Percentiles rank a stretch among this genome's conserved stretches.
Conservation (phyloP, 53 echinoderm and acorn worm genomes). For the Crossaster papposus region DNA sequence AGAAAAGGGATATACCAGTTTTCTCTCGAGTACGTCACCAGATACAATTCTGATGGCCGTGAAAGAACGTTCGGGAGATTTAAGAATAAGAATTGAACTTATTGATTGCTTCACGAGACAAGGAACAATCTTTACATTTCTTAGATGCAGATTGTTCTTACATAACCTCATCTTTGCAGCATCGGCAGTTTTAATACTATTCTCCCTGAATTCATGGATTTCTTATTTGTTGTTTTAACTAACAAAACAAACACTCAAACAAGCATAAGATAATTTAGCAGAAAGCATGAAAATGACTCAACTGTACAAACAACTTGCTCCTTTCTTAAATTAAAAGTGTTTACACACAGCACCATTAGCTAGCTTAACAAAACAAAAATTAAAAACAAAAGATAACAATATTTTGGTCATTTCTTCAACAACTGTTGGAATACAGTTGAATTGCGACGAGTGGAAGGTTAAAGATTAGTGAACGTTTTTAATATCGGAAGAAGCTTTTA, state of each 20-base stretch:
- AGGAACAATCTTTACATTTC: background rate
- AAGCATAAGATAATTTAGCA: background rate
- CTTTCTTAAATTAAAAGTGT: background rate
- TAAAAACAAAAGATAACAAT: background rate
- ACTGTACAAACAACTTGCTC: background rate
- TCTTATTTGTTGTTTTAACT: background rate
- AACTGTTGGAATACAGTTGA: background rate
- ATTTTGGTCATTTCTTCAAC: background rate
- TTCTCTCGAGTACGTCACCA: background rate
- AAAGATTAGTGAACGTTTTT: no score
- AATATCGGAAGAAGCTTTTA: no score
- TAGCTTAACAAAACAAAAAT: background rate
- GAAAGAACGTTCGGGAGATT: background rate
- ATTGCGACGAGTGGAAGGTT: background rate
- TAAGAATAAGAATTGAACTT: background rate
- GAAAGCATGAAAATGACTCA: background rate
- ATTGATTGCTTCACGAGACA: background rate
- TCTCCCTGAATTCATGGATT: slow-evolving; percentile 49
- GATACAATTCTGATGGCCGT: background rate
- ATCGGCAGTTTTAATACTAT: slow-evolving; percentile 39
- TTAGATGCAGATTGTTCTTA: background rate
- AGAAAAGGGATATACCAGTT: background rate
- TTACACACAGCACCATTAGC: background rate
- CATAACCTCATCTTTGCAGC: slow-evolving; percentile 21
- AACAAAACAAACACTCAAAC: background rate